Evolutionary conservation across 2,113 vertebrate genomes (phyloP).

Genomic region (Syngnathus floridae): DNA sequence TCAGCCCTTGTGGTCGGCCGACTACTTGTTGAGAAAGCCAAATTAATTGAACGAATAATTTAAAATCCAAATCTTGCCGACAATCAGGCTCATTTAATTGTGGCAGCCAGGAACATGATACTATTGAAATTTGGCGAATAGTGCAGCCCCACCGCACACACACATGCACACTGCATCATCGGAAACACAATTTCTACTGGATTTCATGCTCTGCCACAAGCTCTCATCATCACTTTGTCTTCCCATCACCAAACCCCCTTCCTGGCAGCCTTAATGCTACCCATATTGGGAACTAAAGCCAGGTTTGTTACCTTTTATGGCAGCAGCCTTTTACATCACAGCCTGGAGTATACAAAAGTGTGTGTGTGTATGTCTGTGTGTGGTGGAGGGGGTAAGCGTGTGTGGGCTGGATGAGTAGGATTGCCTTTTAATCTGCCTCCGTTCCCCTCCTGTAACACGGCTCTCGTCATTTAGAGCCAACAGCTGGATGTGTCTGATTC

Average conservation of each 20-base stretch:
- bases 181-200: conserved; percentile 6
- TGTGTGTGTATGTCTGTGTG: conserved; percentile 1
- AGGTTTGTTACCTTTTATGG: conserved; percentile 36
- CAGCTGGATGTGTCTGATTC: conserved; percentile 46
- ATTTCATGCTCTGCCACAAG: conserved; percentile 3
- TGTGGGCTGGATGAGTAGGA: conserved; percentile 57
- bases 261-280: conserved; percentile 31
- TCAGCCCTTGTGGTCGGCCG: no score
- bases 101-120: no score
- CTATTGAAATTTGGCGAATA: no score
- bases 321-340: conserved; percentile 28
- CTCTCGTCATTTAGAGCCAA: conserved; percentile 41
- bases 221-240: conserved; percentile 8
- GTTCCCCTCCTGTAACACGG: conserved; percentile 38
- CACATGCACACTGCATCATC: background rate
- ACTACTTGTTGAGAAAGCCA: no score
- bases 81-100: no score
- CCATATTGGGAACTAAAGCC: conserved; percentile 22
- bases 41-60: no score
- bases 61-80: no score
- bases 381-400: conserved; percentile 17
- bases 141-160: no score
- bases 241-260: conserved; percentile 7
- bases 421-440: conserved; percentile 55
- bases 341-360: conserved; percentile 29